Evolutionary conservation across 1,140 invertebrate genomes (phyloP), one percentile per base, ranked within the genome.

Genomic region (Leptestheria dahalacensis): DNA sequence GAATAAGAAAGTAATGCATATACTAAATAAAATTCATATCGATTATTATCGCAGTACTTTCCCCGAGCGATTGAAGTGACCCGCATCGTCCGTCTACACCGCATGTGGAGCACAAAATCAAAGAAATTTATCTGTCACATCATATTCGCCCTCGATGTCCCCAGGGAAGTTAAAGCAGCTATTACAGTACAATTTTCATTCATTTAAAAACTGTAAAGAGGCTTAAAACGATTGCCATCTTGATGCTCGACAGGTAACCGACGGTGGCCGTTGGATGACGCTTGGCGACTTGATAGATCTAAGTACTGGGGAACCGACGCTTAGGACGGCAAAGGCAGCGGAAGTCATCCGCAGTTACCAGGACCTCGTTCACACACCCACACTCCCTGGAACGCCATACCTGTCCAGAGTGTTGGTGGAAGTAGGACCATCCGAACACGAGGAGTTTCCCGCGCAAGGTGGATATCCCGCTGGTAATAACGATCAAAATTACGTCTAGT

Each of bases 61-160:
- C 21, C 51, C 10, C 48, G 59, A 12, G 18, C 51, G 6, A 33
- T 60, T 23, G 48, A 60, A 52, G 59, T 60, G 9, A 56, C 25
- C n/a, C 46, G 48, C 15, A 29, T 60, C 12, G 51, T 60, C 54
- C 59, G 59, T 9, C 59, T 60, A 11, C 49, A 60, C 26, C 59
- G 59, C 15, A n/a, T 60, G n/a, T 60, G 59, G 59, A 60, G 59
- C 28, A 9, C 59, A 18, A 60, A 26, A 29, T 59, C 51, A 24
- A 52, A 52, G n/a, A 48, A 52, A 25, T 60, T 59, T 23, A 29
- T 60, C 15, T 52, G 26, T 26, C 59, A 60, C 33, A 49, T 50
- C 21, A 50, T 60, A 11, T 60, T 60, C 33, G 50, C 41, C 18
- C 18, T 60, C 15, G 59, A 60, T 21, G 20, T 60, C 28, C 48